These are phyloP conservation scores for Elanoides forficatus DNA, from an alignment of 2,113 vertebrate species.

Conservation along the genomic window DNA sequence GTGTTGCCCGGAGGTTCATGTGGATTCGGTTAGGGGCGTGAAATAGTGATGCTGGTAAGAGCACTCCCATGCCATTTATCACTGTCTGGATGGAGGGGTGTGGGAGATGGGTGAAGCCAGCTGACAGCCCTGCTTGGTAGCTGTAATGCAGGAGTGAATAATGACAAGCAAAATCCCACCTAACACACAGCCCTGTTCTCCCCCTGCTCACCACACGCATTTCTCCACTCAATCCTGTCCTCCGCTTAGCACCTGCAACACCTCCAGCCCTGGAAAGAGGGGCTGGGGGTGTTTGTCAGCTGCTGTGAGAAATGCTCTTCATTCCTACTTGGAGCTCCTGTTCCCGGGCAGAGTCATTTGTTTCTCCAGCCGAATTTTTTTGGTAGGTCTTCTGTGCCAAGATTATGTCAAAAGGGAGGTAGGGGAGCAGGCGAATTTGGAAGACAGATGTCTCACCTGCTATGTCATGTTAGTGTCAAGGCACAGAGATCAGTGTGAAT, in stretches of 20 bases:
- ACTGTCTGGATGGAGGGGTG: background rate
- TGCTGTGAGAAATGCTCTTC: background rate
- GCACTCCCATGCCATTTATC: conserved; percentile 43
- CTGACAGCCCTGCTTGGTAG: background rate
- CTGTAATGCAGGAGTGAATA: background rate
- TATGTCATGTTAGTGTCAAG: conserved; percentile 63
- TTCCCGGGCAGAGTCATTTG: background rate
- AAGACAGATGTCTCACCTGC: conserved; percentile 73
- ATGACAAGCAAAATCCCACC: conserved; percentile 31
- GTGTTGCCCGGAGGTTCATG: background rate
- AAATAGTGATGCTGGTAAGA: conserved; percentile 39
- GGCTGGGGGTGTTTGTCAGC: background rate
- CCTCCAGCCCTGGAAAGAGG: background rate
- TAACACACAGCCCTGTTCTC: background rate
- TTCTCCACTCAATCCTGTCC: background rate
- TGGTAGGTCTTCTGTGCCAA: background rate
- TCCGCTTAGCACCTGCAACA: background rate
- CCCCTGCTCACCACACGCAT: background rate
- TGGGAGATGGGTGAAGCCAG: conserved; percentile 6
- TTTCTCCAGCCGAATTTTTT: background rate
- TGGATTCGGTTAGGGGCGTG: conserved; percentile 53
- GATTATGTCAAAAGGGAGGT: background rate
- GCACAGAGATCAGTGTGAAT: background rate
- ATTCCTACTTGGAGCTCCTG: background rate
- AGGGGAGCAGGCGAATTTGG: background rate